These are phyloP conservation scores for Tribolium castaneum DNA, from an alignment of 1,140 invertebrate species.

Conservation along the genomic window DNA sequence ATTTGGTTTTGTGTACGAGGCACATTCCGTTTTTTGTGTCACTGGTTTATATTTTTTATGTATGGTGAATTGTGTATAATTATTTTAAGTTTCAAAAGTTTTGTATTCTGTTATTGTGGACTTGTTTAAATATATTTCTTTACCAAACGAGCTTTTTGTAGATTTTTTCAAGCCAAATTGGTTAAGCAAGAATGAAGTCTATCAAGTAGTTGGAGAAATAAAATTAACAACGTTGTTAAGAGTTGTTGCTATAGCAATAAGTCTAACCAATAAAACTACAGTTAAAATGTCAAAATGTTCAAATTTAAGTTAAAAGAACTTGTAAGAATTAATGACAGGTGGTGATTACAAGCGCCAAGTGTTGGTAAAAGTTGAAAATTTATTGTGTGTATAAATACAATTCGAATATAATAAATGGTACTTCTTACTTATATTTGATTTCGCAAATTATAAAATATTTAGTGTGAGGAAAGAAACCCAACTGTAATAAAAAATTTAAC, in stretches of 20 bases:
- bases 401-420: too few relatives aligned
- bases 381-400: background rate
- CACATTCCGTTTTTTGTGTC: background rate
- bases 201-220: background rate
- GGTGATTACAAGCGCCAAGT: too few relatives aligned
- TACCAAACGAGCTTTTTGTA: background rate
- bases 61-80: background rate
- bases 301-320: too few relatives aligned
- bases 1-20: conserved; percentile 51
- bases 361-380: background rate
- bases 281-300: too few relatives aligned
- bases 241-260: too few relatives aligned
- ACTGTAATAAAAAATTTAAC: background rate
- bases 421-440: background rate
- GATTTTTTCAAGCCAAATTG: background rate
- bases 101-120: background rate
- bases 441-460: background rate
- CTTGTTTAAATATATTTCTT: background rate
- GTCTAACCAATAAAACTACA: too few relatives aligned
- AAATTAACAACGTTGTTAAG: background rate
- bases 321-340: too few relatives aligned
- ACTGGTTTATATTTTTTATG: background rate
- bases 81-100: background rate
- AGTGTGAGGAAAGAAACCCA: background rate
- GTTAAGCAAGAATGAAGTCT: background rate